Evolutionary conservation across 2,113 vertebrate genomes (phyloP).

Genomic region (Tetrax tetrax): DNA sequence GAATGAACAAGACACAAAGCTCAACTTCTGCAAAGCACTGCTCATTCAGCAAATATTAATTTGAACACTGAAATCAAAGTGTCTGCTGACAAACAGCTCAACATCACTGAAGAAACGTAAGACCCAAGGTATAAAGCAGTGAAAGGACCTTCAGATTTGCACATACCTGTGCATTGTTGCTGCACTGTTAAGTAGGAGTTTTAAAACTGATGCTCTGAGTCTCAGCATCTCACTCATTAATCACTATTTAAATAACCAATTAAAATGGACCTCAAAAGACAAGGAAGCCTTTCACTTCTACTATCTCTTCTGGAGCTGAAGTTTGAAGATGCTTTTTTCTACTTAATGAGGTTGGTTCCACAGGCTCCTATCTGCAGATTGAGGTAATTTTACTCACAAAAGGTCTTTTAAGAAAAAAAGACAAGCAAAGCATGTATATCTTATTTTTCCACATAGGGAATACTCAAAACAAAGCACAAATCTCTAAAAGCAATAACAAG

Average conservation of each 20-base stretch:
- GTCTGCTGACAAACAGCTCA: constrained; percentile 60
- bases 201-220: neutral
- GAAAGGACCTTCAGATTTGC: constrained; percentile 6
- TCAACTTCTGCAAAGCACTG: constrained; percentile 60
- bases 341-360: neutral
- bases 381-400: neutral
- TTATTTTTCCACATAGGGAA: neutral
- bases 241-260: neutral
- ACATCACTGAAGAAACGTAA: constrained; percentile 42
- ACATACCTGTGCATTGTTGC: neutral
- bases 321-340: neutral
- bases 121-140: neutral
- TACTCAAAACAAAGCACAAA: neutral
- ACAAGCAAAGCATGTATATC: neutral
- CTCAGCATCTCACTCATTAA: constrained; percentile 2
- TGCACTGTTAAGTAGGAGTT: neutral
- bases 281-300: constrained; percentile 15
- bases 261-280: constrained; percentile 45
- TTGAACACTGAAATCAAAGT: constrained; percentile 66
- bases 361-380: neutral
- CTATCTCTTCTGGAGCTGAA: neutral
- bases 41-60: constrained; percentile 82
- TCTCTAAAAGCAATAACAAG: neutral
- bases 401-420: neutral
- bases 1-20: constrained; percentile 71